Conservation (phyloP, 2,797 vertebrate species). For the Acestrorhynchus altus region DNA sequence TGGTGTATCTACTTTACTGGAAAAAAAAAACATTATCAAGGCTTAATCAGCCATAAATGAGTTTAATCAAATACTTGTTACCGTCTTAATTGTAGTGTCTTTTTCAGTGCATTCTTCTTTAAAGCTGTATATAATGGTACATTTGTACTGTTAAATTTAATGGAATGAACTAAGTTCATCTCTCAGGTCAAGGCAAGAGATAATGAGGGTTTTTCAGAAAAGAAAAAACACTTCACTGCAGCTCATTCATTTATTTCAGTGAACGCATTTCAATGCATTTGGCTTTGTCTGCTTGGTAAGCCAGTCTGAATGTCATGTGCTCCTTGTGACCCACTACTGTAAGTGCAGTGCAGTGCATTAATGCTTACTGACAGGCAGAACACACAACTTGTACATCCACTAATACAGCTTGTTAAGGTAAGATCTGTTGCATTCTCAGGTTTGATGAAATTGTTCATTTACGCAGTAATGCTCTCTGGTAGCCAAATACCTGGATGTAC, state of each 20-base stretch:
- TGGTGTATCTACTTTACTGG: no score
- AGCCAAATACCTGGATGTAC: no score
- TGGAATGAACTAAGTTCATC: no score
- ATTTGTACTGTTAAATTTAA: background rate
- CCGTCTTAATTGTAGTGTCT: no score
- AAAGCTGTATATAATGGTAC: no score
- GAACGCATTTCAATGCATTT: constrained; percentile 2
- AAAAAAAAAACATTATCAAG: no score
- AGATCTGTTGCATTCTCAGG: background rate
- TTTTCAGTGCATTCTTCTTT: no score
- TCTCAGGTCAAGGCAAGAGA: background rate
- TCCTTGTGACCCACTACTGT: background rate
- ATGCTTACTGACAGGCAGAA: background rate
- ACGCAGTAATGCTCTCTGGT: background rate
- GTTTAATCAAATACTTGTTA: no score
- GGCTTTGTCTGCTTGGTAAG: constrained; percentile 26
- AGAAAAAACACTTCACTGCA: background rate
- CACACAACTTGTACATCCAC: background rate
- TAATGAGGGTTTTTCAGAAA: background rate
- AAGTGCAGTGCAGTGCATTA: background rate
- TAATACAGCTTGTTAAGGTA: background rate
- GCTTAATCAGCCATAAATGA: no score
- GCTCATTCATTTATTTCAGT: background rate
- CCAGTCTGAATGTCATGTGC: constrained; percentile 23
- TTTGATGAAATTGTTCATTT: background rate